These are phyloP conservation scores for Caligus rogercresseyi DNA, from an alignment of 1,140 invertebrate species.

Conservation along the genomic window DNA sequence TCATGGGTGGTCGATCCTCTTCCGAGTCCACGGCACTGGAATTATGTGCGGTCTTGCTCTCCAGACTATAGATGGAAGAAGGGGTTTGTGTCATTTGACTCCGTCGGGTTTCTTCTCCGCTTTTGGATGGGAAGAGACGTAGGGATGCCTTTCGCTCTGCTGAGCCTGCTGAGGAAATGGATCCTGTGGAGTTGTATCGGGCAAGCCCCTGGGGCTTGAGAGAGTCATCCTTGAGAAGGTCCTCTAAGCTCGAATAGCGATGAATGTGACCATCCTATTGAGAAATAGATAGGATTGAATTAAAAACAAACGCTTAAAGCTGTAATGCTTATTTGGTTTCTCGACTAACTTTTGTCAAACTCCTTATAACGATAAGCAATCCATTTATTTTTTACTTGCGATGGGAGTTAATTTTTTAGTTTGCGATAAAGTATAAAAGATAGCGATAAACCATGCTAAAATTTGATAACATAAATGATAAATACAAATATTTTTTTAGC, in stretches of 20 bases:
- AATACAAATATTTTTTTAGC: no score
- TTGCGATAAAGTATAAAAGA: no score
- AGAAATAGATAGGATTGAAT: no score
- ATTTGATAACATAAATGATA: no score
- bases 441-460: no score
- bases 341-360: no score
- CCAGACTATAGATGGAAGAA: conserved; percentile 4
- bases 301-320: no score
- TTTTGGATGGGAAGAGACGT: neutral
- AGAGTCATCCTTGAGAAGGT: neutral
- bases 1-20: neutral
- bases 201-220: neutral
- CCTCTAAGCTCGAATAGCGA: neutral
- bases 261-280: neutral
- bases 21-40: neutral
- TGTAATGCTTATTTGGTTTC: no score
- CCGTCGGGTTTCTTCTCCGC: neutral
- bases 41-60: neutral
- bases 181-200: conserved; percentile 6
- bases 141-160: neutral
- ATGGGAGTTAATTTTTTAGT: no score
- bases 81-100: conserved; percentile 13
- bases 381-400: no score
- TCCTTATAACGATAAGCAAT: no score
- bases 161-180: conserved; percentile 10